phyloP scores from a whole-genome alignment of 2,797 vertebrate species.

The Siniperca undulata region DNA sequence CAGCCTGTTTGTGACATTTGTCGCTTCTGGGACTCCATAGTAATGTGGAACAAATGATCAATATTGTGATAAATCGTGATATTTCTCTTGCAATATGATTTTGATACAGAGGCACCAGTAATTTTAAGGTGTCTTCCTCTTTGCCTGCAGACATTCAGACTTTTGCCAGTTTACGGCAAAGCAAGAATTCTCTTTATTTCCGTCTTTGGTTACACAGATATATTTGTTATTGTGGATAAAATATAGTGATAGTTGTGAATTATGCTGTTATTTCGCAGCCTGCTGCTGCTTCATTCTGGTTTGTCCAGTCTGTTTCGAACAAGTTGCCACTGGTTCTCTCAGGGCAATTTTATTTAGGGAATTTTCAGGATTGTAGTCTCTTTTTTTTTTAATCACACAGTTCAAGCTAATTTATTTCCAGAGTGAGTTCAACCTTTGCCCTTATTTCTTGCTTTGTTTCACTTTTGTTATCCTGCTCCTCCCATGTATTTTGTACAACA shows the following conservation, averaged over 20 bases:
- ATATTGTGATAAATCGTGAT: background rate
- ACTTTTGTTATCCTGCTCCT: background rate
- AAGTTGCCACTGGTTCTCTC: conserved; percentile 7
- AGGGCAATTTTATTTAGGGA: background rate
- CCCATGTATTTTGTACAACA: background rate
- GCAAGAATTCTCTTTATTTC: background rate
- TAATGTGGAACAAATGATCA: background rate
- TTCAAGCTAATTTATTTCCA: background rate
- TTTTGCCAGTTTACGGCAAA: background rate
- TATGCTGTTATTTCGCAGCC: background rate
- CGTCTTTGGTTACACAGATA: background rate
- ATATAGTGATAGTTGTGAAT: background rate
- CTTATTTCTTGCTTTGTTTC: background rate
- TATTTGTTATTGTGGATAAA: background rate
- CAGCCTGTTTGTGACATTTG: background rate
- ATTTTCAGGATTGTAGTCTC: background rate
- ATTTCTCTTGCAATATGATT: background rate
- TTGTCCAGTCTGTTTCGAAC: background rate
- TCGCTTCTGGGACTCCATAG: background rate
- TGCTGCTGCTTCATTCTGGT: conserved; percentile 3
- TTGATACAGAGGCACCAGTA: background rate
- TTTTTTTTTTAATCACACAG: background rate
- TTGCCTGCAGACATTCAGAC: background rate
- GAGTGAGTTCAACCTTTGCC: background rate
- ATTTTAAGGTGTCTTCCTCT: too few species aligned